A percentile compares a stretch with the other conserved stretches of the same genome.
Conservation (phyloP, 2,113 vertebrate species). For the Thamnaconus septentrionalis region DNA sequence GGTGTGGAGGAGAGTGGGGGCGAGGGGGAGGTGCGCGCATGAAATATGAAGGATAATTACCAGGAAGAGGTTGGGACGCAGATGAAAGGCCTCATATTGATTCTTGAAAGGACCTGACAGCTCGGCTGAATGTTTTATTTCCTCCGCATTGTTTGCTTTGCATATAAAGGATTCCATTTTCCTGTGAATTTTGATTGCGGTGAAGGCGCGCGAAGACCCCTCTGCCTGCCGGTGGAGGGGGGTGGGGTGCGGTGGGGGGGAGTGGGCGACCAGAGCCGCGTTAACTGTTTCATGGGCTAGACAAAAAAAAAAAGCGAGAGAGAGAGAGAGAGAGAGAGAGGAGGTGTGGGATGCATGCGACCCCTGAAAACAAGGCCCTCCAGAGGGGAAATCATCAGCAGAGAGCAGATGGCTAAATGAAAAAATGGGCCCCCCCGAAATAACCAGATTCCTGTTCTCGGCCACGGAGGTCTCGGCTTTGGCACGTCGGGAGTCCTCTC, state of each 20-base stretch:
- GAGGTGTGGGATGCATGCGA: conserved; percentile 32
- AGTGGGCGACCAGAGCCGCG: conserved; percentile 29
- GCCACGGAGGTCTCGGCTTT: conserved; percentile 5
- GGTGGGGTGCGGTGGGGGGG: not conserved
- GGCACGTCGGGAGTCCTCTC: conserved; percentile 13
- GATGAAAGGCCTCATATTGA: conserved; percentile 80
- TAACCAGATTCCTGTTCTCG: conserved; percentile 10
- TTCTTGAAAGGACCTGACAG: conserved; percentile 81
- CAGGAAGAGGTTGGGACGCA: conserved; percentile 77
- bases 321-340: conserved; percentile 45
- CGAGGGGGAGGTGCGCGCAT: conserved; percentile 15
- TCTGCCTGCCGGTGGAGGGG: conserved; percentile 25
- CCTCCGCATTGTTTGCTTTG: conserved; percentile 77
- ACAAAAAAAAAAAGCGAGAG: conserved; percentile 2
- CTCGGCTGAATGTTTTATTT: conserved; percentile 78
- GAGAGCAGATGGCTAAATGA: conserved; percentile 15
- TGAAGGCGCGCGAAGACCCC: conserved; percentile 49
- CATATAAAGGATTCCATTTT: conserved; percentile 79
- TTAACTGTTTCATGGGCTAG: conserved; percentile 36
- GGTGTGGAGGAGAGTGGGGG: too few species aligned
- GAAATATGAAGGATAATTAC: conserved; percentile 82
- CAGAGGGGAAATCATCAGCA: conserved; percentile 32
- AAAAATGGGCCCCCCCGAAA: conserved; percentile 4
- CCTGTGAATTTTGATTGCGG: conserved; percentile 75
- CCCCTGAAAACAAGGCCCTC: conserved; percentile 23